Percentiles rank a stretch among this genome's conserved stretches.
Conservation (phyloP, 2,113 vertebrate genomes). For the Indicator indicator region DNA sequence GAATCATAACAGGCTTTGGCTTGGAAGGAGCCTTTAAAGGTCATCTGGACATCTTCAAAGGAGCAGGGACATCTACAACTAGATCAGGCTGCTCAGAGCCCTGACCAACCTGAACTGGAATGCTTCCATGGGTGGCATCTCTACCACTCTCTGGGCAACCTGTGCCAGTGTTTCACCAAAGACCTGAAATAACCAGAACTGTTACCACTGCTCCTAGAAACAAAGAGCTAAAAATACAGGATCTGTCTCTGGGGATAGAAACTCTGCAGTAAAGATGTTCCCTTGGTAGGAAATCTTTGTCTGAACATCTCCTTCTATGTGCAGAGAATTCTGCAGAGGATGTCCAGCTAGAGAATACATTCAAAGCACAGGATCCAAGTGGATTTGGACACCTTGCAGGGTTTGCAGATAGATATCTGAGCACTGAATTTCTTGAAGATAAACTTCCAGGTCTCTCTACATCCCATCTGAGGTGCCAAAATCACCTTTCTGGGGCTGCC, state of each 20-base stretch:
- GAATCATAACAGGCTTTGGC: no score
- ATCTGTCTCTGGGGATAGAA: background rate
- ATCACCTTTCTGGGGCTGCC: background rate
- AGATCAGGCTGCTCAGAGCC: no score
- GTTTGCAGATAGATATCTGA: background rate
- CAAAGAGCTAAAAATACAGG: background rate
- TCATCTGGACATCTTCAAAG: no score
- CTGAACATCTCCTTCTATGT: background rate
- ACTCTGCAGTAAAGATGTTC: background rate
- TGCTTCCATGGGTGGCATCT: no score
- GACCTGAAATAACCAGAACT: background rate
- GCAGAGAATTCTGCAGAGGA: background rate
- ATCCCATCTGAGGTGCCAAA: background rate
- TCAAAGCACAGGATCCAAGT: background rate
- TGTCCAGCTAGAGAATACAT: background rate
- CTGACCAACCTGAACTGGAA: no score
- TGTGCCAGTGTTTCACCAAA: no score
- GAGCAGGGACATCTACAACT: no score
- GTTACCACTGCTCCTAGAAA: background rate
- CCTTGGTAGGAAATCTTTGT: background rate
- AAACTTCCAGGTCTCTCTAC: background rate
- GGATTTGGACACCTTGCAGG: background rate
- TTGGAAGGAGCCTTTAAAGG: no score
- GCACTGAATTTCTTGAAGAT: background rate
- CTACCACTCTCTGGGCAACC: no score